Evolutionary conservation across 1,140 invertebrate species (phyloP), one percentile per base, ranked within the genome.

Genomic region (Lepidurus couesii): DNA sequence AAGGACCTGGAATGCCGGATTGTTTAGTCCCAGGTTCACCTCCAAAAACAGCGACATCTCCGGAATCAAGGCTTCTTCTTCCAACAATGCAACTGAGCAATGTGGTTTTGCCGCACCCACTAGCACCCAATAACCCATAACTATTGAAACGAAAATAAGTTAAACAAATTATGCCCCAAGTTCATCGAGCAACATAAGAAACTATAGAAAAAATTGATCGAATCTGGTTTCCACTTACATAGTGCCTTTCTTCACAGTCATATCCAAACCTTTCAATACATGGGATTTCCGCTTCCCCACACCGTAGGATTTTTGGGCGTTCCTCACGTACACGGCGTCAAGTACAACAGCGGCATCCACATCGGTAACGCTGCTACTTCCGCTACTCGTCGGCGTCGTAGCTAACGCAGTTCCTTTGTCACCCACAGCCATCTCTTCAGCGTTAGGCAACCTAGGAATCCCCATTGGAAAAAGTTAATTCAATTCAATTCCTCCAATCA

Each of bases 61-160:
- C 94, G 6, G 90, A 89, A 84, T 95, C 92, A 65, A 96, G 86
- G 81, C 91, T 87, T 77, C 93, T 86, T 80, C 93, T 87, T 13
- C 94, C 95, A 0, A 96, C 94, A 78, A 96, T 93, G 83, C 94
- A 96, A 8, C 92, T 92, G 0, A 97, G 87, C 4, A 96, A 86
- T 0, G 95, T 96, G 0, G 86, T 85, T 87, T 95, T 93, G 5
- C 92, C 91, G 83, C 92, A 93, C 21, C 94, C 94, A 79, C 92
- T 95, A 73, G 92, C 93, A 26, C 93, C 93, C 43, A 96, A 86
- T 7, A 96, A 87, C 80, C 94, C 94, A 84, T 96, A 96, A 84
- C 93, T 95, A 86, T 44, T 87, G 77, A 80, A 80, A 75, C 24
- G 74, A 85, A 80, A 80, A 74, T 79, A 74, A 42, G 11, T 44